These are phyloP conservation scores for Cossypha caffra DNA, from an alignment of 2,797 vertebrate genomes.

Conservation along the genomic window DNA sequence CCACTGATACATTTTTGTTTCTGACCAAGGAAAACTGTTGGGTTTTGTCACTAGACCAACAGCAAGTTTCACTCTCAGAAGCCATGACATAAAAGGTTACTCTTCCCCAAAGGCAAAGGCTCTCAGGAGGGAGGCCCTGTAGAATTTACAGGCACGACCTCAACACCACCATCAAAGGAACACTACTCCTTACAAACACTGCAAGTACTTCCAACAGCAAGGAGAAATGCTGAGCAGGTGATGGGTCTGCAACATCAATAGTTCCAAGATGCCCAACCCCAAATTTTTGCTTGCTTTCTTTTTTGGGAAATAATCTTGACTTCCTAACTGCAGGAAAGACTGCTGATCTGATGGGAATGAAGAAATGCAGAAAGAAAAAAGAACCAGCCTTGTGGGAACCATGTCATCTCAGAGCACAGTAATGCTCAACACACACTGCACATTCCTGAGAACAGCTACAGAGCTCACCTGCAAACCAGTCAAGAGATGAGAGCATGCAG, in stretches of 20 bases:
- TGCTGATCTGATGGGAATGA: background rate
- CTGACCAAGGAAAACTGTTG: background rate
- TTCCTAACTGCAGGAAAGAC: background rate
- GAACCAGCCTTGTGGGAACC: background rate
- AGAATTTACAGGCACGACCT: background rate
- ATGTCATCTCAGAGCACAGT: background rate
- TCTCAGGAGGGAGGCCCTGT: background rate
- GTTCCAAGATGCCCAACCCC: background rate
- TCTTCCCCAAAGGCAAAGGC: background rate
- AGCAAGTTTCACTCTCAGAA: background rate
- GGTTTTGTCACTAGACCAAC: background rate
- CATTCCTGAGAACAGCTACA: background rate
- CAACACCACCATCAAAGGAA: background rate
- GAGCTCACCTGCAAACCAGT: background rate
- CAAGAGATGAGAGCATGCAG: background rate
- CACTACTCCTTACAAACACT: background rate
- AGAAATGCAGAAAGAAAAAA: background rate
- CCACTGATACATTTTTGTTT: background rate
- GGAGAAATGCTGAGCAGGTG: background rate
- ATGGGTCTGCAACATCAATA: background rate
- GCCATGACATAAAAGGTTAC: background rate
- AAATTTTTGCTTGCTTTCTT: background rate
- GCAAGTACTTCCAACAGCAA: background rate
- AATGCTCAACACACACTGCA: background rate
- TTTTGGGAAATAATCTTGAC: background rate